Conservation (phyloP, 92 coral and sea anemone species). For the Pocillopora grandis region DNA sequence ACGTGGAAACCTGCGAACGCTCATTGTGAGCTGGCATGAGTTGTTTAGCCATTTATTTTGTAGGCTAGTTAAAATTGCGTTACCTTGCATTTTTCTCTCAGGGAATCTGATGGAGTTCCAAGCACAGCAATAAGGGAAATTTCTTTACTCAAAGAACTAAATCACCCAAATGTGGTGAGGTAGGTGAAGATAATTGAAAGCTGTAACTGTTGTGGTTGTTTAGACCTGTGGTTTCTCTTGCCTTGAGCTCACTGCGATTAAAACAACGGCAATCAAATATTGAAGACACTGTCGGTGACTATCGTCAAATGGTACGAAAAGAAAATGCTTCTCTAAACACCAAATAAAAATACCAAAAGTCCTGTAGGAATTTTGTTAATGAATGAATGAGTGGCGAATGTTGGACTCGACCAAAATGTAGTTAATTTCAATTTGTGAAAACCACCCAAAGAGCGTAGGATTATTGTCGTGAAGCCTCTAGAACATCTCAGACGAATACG, state of each 20-base stretch:
- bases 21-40: too few relatives aligned
- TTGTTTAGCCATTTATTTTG: neutral
- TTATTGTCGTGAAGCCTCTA: too few relatives aligned
- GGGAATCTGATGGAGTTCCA: conserved; percentile 98
- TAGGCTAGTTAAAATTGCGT: neutral
- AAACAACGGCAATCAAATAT: neutral
- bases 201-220: neutral
- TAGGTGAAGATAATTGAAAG: conserved; percentile 10
- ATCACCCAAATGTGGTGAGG: conserved; percentile 98
- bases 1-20: neutral
- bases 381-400: neutral
- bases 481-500: too few relatives aligned
- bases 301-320: neutral
- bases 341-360: neutral
- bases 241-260: neutral
- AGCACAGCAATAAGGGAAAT: conserved; percentile 99
- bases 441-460: too few relatives aligned
- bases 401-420: neutral
- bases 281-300: neutral
- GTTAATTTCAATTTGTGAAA: neutral
- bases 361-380: neutral
- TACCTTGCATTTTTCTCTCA: conserved; percentile 35
- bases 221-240: neutral
- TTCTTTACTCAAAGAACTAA: conserved; percentile 90
- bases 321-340: neutral